These are phyloP conservation scores for Pentalonia nigronervosa DNA, from an alignment of 1,140 invertebrate species.

Conservation along the genomic window DNA sequence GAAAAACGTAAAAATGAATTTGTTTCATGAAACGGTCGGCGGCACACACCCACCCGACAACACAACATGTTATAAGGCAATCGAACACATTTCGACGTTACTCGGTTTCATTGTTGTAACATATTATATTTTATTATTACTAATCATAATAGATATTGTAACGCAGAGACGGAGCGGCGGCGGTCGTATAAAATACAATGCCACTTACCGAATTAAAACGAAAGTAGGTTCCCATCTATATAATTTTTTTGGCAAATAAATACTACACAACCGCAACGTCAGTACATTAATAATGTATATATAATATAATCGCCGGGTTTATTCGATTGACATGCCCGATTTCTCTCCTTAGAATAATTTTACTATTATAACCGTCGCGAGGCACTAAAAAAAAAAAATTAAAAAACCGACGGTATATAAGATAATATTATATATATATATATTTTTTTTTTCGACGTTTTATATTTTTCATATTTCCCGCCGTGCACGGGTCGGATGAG, in stretches of 20 bases:
- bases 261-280: not conserved
- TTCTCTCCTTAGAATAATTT: slow-evolving; percentile 29
- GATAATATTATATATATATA: not conserved
- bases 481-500: not conserved
- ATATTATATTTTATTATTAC: not conserved
- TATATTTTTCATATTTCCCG: not conserved
- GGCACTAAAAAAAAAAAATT: not conserved
- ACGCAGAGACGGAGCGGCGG: not conserved
- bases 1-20: not conserved
- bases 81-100: not conserved
- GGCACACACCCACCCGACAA: not conserved
- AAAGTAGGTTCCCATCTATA: slow-evolving; percentile 19
- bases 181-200: slow-evolving; percentile 12
- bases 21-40: not conserved
- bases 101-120: not conserved
- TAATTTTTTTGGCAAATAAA: slow-evolving; percentile 23
- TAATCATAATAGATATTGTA: not conserved
- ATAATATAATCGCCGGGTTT: not conserved
- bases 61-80: not conserved
- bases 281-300: slow-evolving; percentile 8
- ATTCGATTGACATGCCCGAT: slow-evolving; percentile 12
- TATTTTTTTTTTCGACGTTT: not conserved
- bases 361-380: not conserved
- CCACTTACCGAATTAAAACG: not conserved
- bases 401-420: not conserved